Evolutionary conservation across 2,113 vertebrate genomes (phyloP).

Genomic region (Ochotona curzoniae): DNA sequence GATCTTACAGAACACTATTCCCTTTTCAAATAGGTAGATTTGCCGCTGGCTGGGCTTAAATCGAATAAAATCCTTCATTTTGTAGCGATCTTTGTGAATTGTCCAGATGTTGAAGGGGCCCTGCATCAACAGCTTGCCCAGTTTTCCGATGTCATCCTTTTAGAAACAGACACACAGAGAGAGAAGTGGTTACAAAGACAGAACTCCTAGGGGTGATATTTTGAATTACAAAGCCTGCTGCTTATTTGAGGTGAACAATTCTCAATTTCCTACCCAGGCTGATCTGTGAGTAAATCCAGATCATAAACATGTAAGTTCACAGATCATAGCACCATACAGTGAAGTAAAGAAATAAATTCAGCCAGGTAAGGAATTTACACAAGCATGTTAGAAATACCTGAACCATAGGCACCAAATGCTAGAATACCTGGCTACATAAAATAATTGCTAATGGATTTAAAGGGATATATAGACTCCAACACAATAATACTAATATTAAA

Average conservation of each 20-base stretch:
- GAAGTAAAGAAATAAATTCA: not conserved
- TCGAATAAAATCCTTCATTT: slow-evolving; percentile 96
- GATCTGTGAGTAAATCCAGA: not conserved
- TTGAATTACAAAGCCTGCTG: not conserved
- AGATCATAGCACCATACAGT: not conserved
- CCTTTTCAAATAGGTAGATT: slow-evolving; percentile 95
- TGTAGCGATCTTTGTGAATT: slow-evolving; percentile 95
- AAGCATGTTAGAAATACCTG: not conserved
- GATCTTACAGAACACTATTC: slow-evolving; percentile 96
- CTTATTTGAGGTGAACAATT: not conserved
- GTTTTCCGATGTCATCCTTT: slow-evolving; percentile 92
- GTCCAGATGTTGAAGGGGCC: slow-evolving; percentile 96
- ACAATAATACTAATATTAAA: too few relatives aligned
- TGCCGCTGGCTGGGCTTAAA: slow-evolving; percentile 98
- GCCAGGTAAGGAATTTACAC: not conserved
- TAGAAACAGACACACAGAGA: not conserved
- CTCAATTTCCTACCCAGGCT: not conserved
- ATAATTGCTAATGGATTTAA: too few relatives aligned
- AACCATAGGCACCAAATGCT: too few relatives aligned
- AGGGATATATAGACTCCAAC: too few relatives aligned
- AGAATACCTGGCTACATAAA: too few relatives aligned
- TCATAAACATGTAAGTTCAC: not conserved
- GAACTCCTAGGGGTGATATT: not conserved
- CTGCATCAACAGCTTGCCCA: slow-evolving; percentile 95
- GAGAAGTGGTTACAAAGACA: not conserved